Evolutionary conservation across 1,140 invertebrate genomes (phyloP), one percentile per base, ranked within the genome.

Genomic region (Drosophila nigromelanica): DNA sequence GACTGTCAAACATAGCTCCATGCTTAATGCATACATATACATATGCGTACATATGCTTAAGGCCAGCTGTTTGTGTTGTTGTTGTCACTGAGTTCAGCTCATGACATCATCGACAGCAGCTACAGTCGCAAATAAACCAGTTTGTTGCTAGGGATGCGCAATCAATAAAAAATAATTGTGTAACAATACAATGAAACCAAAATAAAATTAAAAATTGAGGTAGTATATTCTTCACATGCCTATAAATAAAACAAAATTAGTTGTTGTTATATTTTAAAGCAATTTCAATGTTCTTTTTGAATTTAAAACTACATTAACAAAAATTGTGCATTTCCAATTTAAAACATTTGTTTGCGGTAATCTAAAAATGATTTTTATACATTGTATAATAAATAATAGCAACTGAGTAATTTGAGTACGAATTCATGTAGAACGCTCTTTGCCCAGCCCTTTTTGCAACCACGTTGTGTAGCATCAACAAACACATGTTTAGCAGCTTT

Each of bases 41-140:
- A 14, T 51, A 43, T 66, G 30, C 30, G 12, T 14, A 30, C 10
- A 14, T 51, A 43, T 66, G 30, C 30, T 40, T 61, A 55, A 63
- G 68, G 64, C 48, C 80, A 83, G 80, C 79, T 73, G 82, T 60
- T 69, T 61, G 73, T 71, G 68, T 75, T 60, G 62, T 39, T 35
- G 59, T 54, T 67, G 58, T 35, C 37, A 21, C 48, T 62, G 48
- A 73, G 79, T 83, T 72, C 47, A 71, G 80, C 72, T 18, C 60
- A 86, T 85, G 81, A 85, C 81, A 85, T 85, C 80, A 83, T 73
- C 80, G 50, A 48, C 58, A 45, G 35, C 50, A 48, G 79, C 70
- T 43, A 76, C 67, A 72, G 51, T 47, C 39, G 27, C 62, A 48
- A 60, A 62, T 67, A 85, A 85, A 87, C 78, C 78, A 78, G 82